Conservation (phyloP, 2,888 invertebrate genomes). For the Athalia circularis region DNA sequence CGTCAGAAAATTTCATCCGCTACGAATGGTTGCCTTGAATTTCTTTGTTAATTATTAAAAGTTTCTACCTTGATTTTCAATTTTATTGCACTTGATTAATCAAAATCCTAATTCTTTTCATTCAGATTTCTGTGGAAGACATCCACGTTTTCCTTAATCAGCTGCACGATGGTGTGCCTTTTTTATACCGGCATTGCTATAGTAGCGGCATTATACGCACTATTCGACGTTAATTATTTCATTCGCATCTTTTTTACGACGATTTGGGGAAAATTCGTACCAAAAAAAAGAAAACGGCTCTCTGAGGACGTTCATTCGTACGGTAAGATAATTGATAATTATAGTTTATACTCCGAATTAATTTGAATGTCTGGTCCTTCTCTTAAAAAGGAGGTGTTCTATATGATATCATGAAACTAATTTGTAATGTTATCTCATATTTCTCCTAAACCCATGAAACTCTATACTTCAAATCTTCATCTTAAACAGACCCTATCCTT, state of each 20-base stretch:
- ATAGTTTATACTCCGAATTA: neutral
- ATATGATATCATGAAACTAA: too few species aligned
- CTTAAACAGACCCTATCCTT: too few species aligned
- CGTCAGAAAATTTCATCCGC: too few species aligned
- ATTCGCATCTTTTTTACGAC: conserved; percentile 81
- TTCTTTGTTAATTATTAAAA: too few species aligned
- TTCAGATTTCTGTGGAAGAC: neutral
- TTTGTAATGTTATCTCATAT: too few species aligned
- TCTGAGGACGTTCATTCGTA: conserved; percentile 26
- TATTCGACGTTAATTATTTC: conserved; percentile 86
- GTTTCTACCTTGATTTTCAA: too few species aligned
- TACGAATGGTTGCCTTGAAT: too few species aligned
- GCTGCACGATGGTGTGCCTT: conserved; percentile 37
- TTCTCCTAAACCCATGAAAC: too few species aligned
- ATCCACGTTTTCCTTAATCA: neutral
- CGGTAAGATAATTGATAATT: conserved; percentile 9
- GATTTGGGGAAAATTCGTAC: conserved; percentile 79
- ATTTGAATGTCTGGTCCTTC: neutral
- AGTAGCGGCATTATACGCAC: conserved; percentile 76
- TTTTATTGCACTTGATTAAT: neutral
- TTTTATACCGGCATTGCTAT: conserved; percentile 70
- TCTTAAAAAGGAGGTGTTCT: neutral
- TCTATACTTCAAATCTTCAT: too few species aligned
- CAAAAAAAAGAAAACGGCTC: conserved; percentile 78
- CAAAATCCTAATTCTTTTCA: neutral